Evolutionary conservation across 2,888 invertebrate species (phyloP).

Genomic region (Rhamnusium bicolor): DNA sequence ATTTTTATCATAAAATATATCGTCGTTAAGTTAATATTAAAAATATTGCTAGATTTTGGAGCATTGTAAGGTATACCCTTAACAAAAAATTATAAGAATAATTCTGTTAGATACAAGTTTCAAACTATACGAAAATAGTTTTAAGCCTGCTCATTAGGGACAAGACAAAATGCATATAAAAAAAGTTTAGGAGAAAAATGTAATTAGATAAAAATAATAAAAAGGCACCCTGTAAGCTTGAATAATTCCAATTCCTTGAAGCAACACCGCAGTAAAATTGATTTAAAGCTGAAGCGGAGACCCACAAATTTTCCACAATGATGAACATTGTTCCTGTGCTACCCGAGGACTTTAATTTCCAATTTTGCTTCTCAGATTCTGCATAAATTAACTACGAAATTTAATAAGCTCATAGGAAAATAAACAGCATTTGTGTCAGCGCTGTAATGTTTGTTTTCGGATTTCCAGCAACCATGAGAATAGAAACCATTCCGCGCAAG

Average conservation of each 20-base stretch:
- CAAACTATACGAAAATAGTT: no score
- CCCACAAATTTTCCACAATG: conserved; percentile 62
- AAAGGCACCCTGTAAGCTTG: conserved; percentile 13
- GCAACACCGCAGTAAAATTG: conserved; percentile 58
- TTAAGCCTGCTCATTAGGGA: neutral
- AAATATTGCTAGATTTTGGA: no score
- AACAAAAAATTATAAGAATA: no score
- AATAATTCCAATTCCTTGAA: conserved; percentile 53
- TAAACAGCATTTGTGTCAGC: conserved; percentile 60
- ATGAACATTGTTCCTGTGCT: conserved; percentile 61
- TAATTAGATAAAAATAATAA: conserved; percentile 19
- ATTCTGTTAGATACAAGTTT: no score
- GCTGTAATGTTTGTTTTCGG: conserved; percentile 53
- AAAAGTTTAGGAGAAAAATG: neutral
- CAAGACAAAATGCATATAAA: neutral
- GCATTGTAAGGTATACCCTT: no score
- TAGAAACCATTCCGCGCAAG: conserved; percentile 17
- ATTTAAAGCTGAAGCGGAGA: conserved; percentile 54
- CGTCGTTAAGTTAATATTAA: no score
- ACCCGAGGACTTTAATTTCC: conserved; percentile 61
- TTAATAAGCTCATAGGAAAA: conserved; percentile 65
- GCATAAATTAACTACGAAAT: conserved; percentile 65
- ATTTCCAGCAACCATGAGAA: conserved; percentile 51
- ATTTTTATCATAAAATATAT: no score
- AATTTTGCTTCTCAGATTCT: conserved; percentile 62